Evolutionary conservation across 1,140 invertebrate species (phyloP), one percentile per base, ranked within the genome.

Genomic region (Pogonognathellus flavescens): DNA sequence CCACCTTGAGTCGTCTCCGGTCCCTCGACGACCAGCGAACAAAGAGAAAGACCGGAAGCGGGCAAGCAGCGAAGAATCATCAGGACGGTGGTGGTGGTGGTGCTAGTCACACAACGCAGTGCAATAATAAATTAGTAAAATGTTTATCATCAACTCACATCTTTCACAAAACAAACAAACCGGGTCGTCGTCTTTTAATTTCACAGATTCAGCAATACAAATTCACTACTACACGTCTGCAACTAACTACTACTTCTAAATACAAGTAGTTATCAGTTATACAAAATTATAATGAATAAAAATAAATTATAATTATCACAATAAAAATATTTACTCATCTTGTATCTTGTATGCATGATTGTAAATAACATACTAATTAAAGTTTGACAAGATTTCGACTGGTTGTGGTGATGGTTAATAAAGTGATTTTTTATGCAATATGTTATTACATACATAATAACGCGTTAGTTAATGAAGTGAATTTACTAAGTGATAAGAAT

Each of bases 61-160:
- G 53, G n/a, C 53, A 57, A 57, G 53, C 53, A 57, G 53, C n/a
- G 11, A n/a, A 57, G 11, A 2, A 57, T 2, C 11, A 57, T n/a
- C 11, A 57, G 53, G 53, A 4, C 11, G 70, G 31, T 41, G 25
- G 70, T 31, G 41, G 70, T 41, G 70, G 70, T 76, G 70, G 70
- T 76, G 70, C 70, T 76, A 76, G 25, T 1, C 25, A 50, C 70
- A 76, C 41, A 49, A 70, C 22, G 25, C 41, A n/a, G 70, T 76
- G 70, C 70, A 76, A 76, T 76, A 76, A n/a, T n/a, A n/a, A n/a
- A 76, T 76, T 20, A 57, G 53, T 14, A 57, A 57, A 57, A 57
- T 57, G 53, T 57, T 41, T 41, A 41, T 57, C 53, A 82, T 57
- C 20, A 31, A 57, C 2, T 53, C 55, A 76, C 9, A 6, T 11